Evolutionary conservation across 2,888 invertebrate genomes (phyloP).

Genomic region (Nycteola revayana): DNA sequence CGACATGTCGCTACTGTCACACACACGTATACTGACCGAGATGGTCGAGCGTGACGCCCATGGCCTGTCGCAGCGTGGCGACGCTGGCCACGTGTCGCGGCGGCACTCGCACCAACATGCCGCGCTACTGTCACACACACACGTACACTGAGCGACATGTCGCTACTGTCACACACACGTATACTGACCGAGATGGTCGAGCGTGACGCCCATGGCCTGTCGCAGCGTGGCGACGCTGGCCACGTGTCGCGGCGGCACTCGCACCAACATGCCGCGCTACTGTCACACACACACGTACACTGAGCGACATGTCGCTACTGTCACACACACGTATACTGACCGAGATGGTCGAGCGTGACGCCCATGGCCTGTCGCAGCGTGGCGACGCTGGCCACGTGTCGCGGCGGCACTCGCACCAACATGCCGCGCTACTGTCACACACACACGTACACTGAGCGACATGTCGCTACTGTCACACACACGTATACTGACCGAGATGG

Average conservation of each 20-base stretch:
- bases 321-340: no score
- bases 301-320: no score
- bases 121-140: no score
- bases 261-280: slow-evolving; percentile 35
- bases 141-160: no score
- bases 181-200: slow-evolving; percentile 51
- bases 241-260: slow-evolving; percentile 81
- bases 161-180: no score
- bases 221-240: not conserved
- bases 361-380: slow-evolving; percentile 79
- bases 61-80: not conserved
- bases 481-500: slow-evolving; percentile 85
- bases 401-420: slow-evolving; percentile 84
- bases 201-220: slow-evolving; percentile 81
- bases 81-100: not conserved
- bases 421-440: slow-evolving; percentile 85
- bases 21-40: no score
- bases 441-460: no score
- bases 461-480: no score
- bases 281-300: slow-evolving; percentile 28
- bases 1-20: no score
- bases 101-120: not conserved
- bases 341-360: slow-evolving; percentile 61
- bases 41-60: not conserved
- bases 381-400: not conserved